These are phyloP conservation scores for Xiphophorus birchmanni DNA, from an alignment of 2,797 vertebrate species.

Conservation along the genomic window DNA sequence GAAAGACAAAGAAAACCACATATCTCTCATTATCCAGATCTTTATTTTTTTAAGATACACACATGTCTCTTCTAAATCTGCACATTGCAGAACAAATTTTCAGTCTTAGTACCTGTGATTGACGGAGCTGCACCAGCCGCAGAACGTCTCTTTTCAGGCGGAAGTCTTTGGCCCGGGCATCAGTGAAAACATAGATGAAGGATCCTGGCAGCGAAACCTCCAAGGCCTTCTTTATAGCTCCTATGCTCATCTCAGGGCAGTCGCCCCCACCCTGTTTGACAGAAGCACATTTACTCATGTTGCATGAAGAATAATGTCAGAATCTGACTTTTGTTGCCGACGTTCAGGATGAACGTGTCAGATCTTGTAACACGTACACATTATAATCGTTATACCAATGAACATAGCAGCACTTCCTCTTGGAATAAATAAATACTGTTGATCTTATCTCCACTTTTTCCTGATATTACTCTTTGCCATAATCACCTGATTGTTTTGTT, in stretches of 20 bases:
- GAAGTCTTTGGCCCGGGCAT: conserved; percentile 94
- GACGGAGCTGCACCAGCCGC: conserved; percentile 89
- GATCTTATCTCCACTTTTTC: conserved; percentile 3
- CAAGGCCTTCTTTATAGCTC: conserved; percentile 90
- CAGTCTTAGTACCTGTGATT: conserved; percentile 87
- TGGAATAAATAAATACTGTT: background rate
- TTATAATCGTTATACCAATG: conserved; percentile 6
- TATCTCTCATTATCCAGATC: background rate
- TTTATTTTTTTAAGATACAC: background rate
- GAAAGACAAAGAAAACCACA: background rate
- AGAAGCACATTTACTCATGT: conserved; percentile 17
- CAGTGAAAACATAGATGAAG: conserved; percentile 94
- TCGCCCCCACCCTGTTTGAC: conserved; percentile 90
- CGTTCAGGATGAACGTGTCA: background rate
- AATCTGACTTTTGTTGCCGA: background rate
- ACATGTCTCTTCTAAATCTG: background rate
- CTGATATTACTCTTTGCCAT: background rate
- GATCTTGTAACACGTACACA: background rate
- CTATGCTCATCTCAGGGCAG: conserved; percentile 96
- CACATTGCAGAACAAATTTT: background rate
- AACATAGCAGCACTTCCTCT: background rate
- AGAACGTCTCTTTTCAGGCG: conserved; percentile 88
- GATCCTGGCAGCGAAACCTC: conserved; percentile 91
- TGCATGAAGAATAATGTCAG: background rate
- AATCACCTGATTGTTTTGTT: background rate